Conservation (phyloP, 2,797 vertebrate genomes). For the Alca torda region DNA sequence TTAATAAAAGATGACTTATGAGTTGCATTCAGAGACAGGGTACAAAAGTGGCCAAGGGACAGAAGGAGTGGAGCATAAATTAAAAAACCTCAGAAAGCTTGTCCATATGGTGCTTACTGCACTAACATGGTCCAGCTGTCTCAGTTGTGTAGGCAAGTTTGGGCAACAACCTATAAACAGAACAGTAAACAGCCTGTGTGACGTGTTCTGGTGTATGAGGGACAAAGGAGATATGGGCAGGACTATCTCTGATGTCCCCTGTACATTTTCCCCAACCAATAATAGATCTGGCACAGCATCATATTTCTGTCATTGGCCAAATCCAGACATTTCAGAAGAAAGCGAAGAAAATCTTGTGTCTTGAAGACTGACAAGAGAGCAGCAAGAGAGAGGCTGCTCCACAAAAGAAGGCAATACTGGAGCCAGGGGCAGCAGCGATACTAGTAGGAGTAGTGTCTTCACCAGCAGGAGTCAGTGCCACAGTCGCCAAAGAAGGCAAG, state of each 20-base stretch:
- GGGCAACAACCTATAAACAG: neutral
- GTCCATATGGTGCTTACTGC: neutral
- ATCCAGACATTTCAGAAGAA: neutral
- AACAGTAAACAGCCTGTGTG: neutral
- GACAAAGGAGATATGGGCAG: neutral
- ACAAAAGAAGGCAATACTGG: neutral
- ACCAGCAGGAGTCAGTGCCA: neutral
- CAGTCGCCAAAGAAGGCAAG: neutral
- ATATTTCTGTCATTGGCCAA: neutral
- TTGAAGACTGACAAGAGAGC: neutral
- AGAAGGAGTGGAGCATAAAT: neutral
- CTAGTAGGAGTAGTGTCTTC: neutral
- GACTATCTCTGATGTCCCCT: neutral
- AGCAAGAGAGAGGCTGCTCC: neutral
- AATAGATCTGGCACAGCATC: neutral
- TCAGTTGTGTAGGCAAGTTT: neutral
- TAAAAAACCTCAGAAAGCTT: neutral
- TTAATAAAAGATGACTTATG: neutral
- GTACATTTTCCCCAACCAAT: fast-evolving
- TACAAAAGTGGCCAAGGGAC: neutral
- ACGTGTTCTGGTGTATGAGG: neutral
- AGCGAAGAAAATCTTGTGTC: neutral
- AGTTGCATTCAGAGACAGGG: neutral
- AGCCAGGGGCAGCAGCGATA: neutral
- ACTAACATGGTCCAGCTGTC: neutral